Evolutionary conservation across 1,140 invertebrate species (phyloP).

Genomic region (Chionoecetes opilio): DNA sequence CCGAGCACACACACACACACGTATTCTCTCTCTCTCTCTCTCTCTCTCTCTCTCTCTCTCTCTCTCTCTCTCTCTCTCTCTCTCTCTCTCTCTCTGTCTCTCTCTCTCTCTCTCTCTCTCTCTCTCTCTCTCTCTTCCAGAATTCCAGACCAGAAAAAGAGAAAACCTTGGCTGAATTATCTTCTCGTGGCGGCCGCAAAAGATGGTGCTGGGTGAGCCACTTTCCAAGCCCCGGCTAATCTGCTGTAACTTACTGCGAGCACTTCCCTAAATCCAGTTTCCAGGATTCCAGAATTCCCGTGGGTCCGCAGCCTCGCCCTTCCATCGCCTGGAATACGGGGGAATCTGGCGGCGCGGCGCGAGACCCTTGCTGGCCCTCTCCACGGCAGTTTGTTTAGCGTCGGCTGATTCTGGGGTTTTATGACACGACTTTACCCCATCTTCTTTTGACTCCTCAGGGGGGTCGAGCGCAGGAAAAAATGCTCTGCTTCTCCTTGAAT

Average conservation of each 20-base stretch:
- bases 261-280: constrained; percentile 79
- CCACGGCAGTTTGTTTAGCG: constrained; percentile 64
- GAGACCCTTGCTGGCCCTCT: constrained; percentile 21
- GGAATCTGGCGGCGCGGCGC: constrained; percentile 3
- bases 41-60: too few relatives aligned
- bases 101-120: not conserved
- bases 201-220: constrained; percentile 72
- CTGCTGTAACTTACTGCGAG: constrained; percentile 78
- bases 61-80: too few relatives aligned
- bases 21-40: too few relatives aligned
- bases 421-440: constrained; percentile 42
- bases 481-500: not conserved
- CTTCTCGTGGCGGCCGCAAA: constrained; percentile 67
- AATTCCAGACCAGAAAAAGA: constrained; percentile 64
- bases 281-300: constrained; percentile 76
- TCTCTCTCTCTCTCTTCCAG: constrained; percentile 48
- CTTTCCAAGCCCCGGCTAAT: constrained; percentile 75
- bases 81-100: too few relatives aligned
- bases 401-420: constrained; percentile 66
- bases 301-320: constrained; percentile 68
- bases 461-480: constrained; percentile 15
- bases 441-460: constrained; percentile 58
- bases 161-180: constrained; percentile 73
- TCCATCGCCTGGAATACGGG: constrained; percentile 73
- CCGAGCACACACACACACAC: too few relatives aligned